Conservation (phyloP, 2,113 vertebrate species). For the Notiomystis cincta region DNA sequence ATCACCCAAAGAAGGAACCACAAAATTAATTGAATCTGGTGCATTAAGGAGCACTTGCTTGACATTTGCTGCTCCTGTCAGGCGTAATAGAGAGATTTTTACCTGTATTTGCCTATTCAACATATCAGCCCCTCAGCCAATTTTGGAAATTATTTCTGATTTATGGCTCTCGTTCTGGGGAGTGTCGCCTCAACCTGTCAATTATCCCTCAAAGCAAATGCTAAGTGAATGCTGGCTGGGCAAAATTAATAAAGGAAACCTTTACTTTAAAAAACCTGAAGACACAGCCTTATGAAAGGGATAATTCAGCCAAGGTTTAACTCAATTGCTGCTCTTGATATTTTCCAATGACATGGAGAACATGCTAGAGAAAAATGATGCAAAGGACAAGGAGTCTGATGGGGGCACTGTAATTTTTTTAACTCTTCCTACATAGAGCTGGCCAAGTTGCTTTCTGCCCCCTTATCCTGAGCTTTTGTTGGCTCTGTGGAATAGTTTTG, state of each 20-base stretch:
- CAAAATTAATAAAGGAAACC: constrained; percentile 84
- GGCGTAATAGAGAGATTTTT: constrained; percentile 84
- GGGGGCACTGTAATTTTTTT: background rate
- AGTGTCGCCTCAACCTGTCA: constrained; percentile 80
- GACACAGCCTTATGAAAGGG: constrained; percentile 34
- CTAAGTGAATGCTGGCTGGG: constrained; percentile 77
- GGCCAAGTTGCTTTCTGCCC: background rate
- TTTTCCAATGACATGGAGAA: constrained; percentile 14
- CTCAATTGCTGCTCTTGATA: constrained; percentile 22
- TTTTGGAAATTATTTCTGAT: constrained; percentile 88
- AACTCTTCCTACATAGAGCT: background rate
- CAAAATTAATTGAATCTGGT: constrained; percentile 70
- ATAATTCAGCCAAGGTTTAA: constrained; percentile 50
- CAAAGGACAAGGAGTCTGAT: background rate
- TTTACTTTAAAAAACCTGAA: constrained; percentile 67
- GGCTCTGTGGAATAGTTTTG: background rate
- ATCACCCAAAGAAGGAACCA: constrained; percentile 25
- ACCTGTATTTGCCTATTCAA: constrained; percentile 86
- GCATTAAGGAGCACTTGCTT: constrained; percentile 72
- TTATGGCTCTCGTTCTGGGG: constrained; percentile 74
- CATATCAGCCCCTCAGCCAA: constrained; percentile 75
- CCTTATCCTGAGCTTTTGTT: background rate
- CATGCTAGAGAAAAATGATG: background rate
- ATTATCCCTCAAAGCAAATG: constrained; percentile 82
- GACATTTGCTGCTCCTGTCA: constrained; percentile 80